phyloP scores from a whole-genome alignment of 2,888 invertebrate genomes.

The Athrips mouffetella region DNA sequence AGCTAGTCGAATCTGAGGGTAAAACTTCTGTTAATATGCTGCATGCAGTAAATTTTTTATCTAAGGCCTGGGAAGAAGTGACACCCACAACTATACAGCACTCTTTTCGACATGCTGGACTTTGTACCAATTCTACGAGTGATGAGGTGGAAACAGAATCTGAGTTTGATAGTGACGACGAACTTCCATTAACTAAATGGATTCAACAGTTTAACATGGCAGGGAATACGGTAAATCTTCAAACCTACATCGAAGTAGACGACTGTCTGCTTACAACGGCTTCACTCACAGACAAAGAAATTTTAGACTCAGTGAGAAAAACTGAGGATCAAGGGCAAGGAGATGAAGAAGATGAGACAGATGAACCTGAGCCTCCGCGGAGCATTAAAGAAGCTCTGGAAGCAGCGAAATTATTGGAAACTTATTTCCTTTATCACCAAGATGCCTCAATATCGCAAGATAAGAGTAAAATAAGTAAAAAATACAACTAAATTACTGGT shows the following conservation, averaged over 20 bases:
- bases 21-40: slow-evolving; percentile 28
- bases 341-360: slow-evolving; percentile 27
- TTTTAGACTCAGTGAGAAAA: slow-evolving; percentile 26
- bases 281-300: slow-evolving; percentile 26
- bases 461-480: slow-evolving; percentile 10
- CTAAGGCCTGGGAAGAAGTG: slow-evolving; percentile 20
- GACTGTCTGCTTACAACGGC: slow-evolving; percentile 23
- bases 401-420: slow-evolving; percentile 20
- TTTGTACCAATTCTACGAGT: slow-evolving; percentile 15
- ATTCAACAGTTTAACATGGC: slow-evolving; percentile 24
- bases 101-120: slow-evolving; percentile 21
- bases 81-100: slow-evolving; percentile 22
- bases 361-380: slow-evolving; percentile 17
- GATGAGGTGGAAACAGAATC: slow-evolving; percentile 17
- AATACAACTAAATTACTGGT: neutral
- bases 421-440: neutral
- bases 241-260: slow-evolving; percentile 25
- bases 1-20: slow-evolving; percentile 29
- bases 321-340: slow-evolving; percentile 24
- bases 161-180: slow-evolving; percentile 24
- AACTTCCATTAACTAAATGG: slow-evolving; percentile 24
- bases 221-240: slow-evolving; percentile 22
- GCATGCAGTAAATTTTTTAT: slow-evolving; percentile 13
- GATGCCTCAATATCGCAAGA: neutral
- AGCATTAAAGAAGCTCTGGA: slow-evolving; percentile 5